Evolutionary conservation across 2,888 invertebrate species (phyloP).

Genomic region (Ectemnius continuus): DNA sequence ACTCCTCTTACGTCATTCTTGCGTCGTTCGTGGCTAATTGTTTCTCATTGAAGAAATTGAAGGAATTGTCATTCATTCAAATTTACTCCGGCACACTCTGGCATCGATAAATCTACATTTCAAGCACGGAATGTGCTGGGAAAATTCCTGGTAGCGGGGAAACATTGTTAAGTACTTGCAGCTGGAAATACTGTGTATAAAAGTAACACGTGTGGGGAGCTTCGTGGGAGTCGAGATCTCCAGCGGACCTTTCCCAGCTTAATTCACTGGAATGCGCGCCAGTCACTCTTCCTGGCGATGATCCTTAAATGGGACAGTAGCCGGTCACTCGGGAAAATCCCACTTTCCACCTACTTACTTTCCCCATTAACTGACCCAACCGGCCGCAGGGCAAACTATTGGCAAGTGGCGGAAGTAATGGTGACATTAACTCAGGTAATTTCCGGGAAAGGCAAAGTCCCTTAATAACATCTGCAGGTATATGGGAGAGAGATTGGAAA

Average conservation of each 20-base stretch:
- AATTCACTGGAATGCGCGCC: constrained; percentile 55
- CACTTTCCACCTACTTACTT: constrained; percentile 36
- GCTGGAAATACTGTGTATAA: neutral
- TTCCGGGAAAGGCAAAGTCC: too few species aligned
- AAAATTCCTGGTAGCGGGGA: neutral
- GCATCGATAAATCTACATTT: neutral
- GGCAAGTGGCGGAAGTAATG: too few species aligned
- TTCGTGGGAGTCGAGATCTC: constrained; percentile 53
- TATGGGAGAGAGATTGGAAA: neutral
- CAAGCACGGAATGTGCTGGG: too few species aligned
- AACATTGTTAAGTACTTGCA: neutral
- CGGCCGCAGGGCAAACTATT: constrained; percentile 8
- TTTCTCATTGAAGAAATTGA: constrained; percentile 8
- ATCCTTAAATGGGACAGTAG: constrained; percentile 40
- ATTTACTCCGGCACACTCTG: neutral
- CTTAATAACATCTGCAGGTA: constrained; percentile 5
- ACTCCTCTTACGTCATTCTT: constrained; percentile 10
- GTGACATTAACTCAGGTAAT: too few species aligned
- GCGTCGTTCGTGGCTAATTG: constrained; percentile 13
- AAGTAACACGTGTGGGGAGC: constrained; percentile 39
- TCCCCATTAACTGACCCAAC: constrained; percentile 21
- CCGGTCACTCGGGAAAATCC: constrained; percentile 35
- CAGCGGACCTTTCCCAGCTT: constrained; percentile 41
- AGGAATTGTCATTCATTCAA: neutral
- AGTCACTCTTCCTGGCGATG: constrained; percentile 31